Conservation (phyloP, 2,113 vertebrate genomes). For the Chlorocebus sabaeus region DNA sequence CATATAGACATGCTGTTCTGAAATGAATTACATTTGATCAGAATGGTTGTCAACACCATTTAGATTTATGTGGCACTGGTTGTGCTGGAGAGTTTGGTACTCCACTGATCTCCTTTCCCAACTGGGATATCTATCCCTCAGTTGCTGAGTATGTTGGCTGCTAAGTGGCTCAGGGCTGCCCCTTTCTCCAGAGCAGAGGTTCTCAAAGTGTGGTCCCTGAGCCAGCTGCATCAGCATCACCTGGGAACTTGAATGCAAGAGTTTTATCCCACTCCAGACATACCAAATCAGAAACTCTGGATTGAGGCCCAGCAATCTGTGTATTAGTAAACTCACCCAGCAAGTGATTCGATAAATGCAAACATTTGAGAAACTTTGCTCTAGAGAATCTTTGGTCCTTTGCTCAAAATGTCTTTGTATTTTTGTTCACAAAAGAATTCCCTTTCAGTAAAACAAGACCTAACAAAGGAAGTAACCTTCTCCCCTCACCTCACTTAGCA, state of each 20-base stretch:
- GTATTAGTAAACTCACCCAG: background rate
- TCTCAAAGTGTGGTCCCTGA: background rate
- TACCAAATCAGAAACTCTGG: background rate
- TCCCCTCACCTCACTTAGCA: too few relatives aligned
- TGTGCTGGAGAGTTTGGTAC: background rate
- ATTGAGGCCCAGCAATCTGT: background rate
- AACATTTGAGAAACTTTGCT: background rate
- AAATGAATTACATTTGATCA: background rate
- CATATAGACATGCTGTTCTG: background rate
- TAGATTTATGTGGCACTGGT: background rate
- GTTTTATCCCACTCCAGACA: background rate
- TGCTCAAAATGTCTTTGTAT: background rate
- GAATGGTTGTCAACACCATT: background rate
- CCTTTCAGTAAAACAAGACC: background rate
- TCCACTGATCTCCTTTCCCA: background rate
- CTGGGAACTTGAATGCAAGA: background rate
- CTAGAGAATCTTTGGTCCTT: background rate
- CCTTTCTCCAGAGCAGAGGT: background rate
- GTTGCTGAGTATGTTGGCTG: background rate
- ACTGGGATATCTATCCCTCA: too few relatives aligned
- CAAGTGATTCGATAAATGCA: background rate
- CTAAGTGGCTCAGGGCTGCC: background rate
- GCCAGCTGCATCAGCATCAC: background rate
- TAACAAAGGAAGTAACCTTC: background rate
- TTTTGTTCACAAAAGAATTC: background rate